A percentile compares a stretch with the other conserved stretches of the same genome.
Evolutionary conservation across 2,888 invertebrate species (phyloP).

Genomic region (Caenorhabditis auriculariae): DNA sequence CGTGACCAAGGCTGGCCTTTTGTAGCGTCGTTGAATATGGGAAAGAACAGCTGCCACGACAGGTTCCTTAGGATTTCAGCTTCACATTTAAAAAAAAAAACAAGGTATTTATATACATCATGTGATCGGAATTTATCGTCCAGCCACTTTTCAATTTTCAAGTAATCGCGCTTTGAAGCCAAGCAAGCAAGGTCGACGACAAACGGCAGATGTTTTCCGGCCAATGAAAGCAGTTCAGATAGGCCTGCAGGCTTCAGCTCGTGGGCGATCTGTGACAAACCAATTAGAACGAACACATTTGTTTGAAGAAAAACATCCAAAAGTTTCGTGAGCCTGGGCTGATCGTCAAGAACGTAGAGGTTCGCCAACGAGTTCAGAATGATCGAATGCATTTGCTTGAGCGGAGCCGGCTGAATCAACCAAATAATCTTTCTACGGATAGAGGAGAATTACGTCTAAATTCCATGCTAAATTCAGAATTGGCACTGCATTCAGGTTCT

Average conservation of each 20-base stretch:
- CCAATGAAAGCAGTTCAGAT: slow-evolving; percentile 84
- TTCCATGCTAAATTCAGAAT: slow-evolving; percentile 91
- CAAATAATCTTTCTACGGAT: too few relatives aligned
- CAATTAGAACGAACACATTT: neutral
- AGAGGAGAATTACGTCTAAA: neutral
- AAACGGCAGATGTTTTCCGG: slow-evolving; percentile 78
- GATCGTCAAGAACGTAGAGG: slow-evolving; percentile 91
- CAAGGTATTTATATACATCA: slow-evolving; percentile 70
- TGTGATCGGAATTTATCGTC: slow-evolving; percentile 94
- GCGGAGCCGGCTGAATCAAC: slow-evolving; percentile 51
- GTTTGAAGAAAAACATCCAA: slow-evolving; percentile 74
- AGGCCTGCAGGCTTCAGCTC: slow-evolving; percentile 71
- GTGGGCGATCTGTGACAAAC: slow-evolving; percentile 42
- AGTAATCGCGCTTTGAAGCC: slow-evolving; percentile 91
- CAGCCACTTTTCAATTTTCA: slow-evolving; percentile 97
- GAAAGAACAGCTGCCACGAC: slow-evolving; percentile 40
- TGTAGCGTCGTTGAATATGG: slow-evolving; percentile 28
- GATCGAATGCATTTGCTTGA: slow-evolving; percentile 6
- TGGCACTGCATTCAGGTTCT: slow-evolving; percentile 93
- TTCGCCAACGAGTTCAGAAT: slow-evolving; percentile 95
- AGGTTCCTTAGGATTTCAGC: slow-evolving; percentile 19
- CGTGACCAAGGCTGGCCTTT: slow-evolving; percentile 6
- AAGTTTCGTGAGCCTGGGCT: slow-evolving; percentile 86
- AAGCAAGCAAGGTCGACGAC: slow-evolving; percentile 96
- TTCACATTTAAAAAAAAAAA: neutral